Conservation (phyloP, 2,888 invertebrate species). For the Drosophila siamana region DNA sequence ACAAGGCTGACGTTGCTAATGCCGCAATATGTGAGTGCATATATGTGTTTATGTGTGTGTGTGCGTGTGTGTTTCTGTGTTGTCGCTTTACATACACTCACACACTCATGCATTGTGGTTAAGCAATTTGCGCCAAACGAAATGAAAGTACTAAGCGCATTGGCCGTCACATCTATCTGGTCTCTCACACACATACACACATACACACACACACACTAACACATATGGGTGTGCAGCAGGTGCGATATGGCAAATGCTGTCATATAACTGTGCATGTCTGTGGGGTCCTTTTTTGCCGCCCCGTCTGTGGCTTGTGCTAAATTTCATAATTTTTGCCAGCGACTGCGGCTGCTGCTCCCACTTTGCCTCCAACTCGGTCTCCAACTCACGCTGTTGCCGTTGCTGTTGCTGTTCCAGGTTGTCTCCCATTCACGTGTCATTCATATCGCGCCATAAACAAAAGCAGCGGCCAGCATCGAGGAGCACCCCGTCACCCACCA, state of each 20-base stretch:
- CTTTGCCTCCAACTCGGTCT: constrained; percentile 12
- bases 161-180: constrained; percentile 59
- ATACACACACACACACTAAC: not conserved
- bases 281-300: constrained; percentile 16
- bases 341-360: constrained; percentile 13
- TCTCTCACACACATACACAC: constrained; percentile 2
- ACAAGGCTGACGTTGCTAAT: constrained; percentile 64
- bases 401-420: constrained; percentile 33
- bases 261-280: constrained; percentile 44
- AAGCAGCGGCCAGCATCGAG: constrained; percentile 37
- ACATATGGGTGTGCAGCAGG: constrained; percentile 65
- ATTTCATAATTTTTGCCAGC: constrained; percentile 73
- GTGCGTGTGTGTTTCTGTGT: too few relatives aligned
- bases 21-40: constrained; percentile 46
- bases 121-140: constrained; percentile 77
- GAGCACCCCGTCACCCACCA: not conserved
- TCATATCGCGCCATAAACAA: constrained; percentile 78
- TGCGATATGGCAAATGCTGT: constrained; percentile 72
- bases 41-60: constrained; percentile 4
- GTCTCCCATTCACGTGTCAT: constrained; percentile 75
- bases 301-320: constrained; percentile 73
- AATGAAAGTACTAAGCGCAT: constrained; percentile 78
- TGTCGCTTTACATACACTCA: constrained; percentile 23
- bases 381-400: too few relatives aligned
- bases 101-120: constrained; percentile 67